Base-by-base conservation (phyloP, 2,888 invertebrate genomes). In the Lacanobia wlatinum region DNA sequence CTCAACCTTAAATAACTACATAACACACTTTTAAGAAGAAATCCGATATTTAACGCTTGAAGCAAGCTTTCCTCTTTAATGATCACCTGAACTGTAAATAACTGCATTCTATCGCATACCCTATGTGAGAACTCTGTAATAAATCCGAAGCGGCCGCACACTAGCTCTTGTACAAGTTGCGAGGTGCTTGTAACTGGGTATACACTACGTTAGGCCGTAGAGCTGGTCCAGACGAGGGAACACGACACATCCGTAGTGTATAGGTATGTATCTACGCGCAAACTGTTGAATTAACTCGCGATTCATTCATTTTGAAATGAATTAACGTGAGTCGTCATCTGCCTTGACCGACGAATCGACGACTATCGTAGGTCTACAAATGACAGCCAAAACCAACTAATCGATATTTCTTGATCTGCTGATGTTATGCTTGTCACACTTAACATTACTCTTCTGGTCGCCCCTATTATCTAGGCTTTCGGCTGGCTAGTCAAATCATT, bases 101-200 rank as follows among this genome's bases (percentile, higher is more conserved):
- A 56, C 76, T 55, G 70, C 76, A 80, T 76, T 65, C 52, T 46
- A 77, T 69, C 56, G 63, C 48, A 34, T 62, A 63, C 12, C 43
- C 23, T 63, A 67, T 43, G n/a, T 46, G 56, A 53, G 62, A 81
- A 63, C 65, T 48, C 43, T 38, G 28, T 56, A 53, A 69, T 78
- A 73, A 67, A 80, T 77, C 64, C 64, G 60, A 43, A 34, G 61
- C 48, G 50, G 58, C 69, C 65, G 68, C 76, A 43, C 40, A 48
- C 77, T 59, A 55, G 82, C 56, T 73, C 58, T 14, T 18, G 21
- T 48, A 73, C 82, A 61, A 67, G 63, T 70, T 80, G 73, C 82
- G 63, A 70, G n/a, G 56, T 50, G 63, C 79, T 75, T 59, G 50
- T 60, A 53, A 58, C 73, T 69, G n/a, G 40, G 34, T n/a, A 59